Conservation (phyloP, 1,140 invertebrate species). For the Popillia japonica region DNA sequence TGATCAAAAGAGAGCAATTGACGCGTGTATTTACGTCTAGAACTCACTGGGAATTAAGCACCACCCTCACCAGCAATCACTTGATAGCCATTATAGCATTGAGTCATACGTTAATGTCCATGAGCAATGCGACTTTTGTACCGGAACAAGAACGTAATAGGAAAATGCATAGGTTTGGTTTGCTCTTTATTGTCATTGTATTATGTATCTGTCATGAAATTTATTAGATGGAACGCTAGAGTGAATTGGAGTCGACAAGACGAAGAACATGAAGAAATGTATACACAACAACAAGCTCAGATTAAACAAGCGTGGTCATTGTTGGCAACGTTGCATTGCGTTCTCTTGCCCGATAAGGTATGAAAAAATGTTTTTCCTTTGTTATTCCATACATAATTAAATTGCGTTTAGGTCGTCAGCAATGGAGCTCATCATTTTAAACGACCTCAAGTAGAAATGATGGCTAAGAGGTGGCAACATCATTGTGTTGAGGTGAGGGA, state of each 20-base stretch:
- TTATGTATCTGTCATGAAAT: neutral
- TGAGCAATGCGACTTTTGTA: conserved; percentile 94
- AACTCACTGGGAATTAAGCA: conserved; percentile 95
- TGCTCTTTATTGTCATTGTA: conserved; percentile 14
- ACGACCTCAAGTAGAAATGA: conserved; percentile 93
- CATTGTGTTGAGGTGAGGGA: conserved; percentile 96
- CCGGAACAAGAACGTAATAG: conserved; percentile 83
- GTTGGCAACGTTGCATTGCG: conserved; percentile 94
- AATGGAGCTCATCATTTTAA: conserved; percentile 84
- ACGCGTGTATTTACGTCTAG: conserved; percentile 84
- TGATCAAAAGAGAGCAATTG: conserved; percentile 77
- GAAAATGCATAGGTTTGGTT: conserved; percentile 71
- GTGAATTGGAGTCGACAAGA: conserved; percentile 75
- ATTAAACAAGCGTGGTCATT: conserved; percentile 98
- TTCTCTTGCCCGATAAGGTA: conserved; percentile 92
- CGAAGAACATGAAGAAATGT: conserved; percentile 81
- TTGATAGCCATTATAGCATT: conserved; percentile 92
- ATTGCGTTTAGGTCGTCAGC: conserved; percentile 52
- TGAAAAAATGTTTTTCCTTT: neutral
- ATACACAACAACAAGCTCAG: conserved; percentile 85
- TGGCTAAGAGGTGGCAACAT: conserved; percentile 98
- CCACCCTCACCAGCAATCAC: conserved; percentile 94
- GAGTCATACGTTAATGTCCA: conserved; percentile 97
- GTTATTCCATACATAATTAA: neutral
- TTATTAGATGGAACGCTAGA: conserved; percentile 57